phyloP scores from a whole-genome alignment of 2,797 vertebrate genomes.

The Otus scops region DNA sequence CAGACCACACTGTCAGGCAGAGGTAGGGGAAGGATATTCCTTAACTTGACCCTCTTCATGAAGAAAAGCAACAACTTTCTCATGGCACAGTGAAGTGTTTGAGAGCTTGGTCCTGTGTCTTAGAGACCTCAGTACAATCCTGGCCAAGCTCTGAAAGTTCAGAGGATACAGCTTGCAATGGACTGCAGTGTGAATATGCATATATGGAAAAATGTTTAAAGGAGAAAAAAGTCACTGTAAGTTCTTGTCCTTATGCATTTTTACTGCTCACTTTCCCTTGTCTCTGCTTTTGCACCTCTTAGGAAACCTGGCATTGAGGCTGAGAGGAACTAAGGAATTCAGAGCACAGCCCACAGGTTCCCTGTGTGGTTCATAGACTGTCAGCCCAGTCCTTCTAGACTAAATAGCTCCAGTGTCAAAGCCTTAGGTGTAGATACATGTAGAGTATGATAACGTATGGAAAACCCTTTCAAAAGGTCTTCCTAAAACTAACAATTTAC shows the following conservation, averaged over 20 bases:
- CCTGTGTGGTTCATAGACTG: not conserved
- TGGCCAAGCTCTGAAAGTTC: not conserved
- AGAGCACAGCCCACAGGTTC: not conserved
- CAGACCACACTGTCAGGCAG: not conserved
- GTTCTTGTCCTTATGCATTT: not conserved
- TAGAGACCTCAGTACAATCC: not conserved
- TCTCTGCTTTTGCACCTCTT: not conserved
- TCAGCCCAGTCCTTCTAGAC: not conserved
- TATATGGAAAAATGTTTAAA: not conserved
- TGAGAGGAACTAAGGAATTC: not conserved
- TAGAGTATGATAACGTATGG: not conserved
- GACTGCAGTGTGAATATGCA: not conserved
- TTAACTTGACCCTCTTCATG: not conserved
- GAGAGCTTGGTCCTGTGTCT: not conserved
- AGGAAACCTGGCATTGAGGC: not conserved
- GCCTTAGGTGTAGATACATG: not conserved
- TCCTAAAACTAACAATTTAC: not conserved
- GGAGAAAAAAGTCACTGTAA: not conserved
- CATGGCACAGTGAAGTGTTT: not conserved
- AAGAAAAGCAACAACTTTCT: not conserved
- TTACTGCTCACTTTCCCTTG: not conserved
- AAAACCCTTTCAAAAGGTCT: not conserved
- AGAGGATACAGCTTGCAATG: not conserved
- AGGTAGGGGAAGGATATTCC: not conserved
- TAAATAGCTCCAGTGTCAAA: not conserved